A percentile compares a stretch with the other conserved stretches of the same genome.
phyloP scores from a whole-genome alignment of 2,888 invertebrate species.

The Aradus depressus region DNA sequence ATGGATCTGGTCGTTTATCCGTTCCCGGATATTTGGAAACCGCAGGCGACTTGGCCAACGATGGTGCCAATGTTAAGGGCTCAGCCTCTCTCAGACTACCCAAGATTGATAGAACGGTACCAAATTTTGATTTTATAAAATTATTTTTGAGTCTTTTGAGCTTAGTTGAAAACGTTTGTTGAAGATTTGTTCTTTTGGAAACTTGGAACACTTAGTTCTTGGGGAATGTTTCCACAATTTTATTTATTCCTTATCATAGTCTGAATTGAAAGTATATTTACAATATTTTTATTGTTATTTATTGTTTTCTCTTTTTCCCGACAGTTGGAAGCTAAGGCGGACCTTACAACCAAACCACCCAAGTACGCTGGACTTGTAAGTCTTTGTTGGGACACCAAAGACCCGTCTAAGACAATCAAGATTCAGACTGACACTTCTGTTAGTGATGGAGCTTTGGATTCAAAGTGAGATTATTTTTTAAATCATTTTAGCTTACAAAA shows the following conservation, averaged over 20 bases:
- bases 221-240: too few species aligned
- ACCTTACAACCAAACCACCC: conserved; percentile 49
- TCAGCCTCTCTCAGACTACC: conserved; percentile 48
- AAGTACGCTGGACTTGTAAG: conserved; percentile 51
- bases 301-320: conserved; percentile 8
- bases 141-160: too few species aligned
- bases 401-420: conserved; percentile 54
- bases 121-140: neutral
- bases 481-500: conserved; percentile 4
- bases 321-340: conserved; percentile 40
- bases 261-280: too few species aligned
- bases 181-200: neutral
- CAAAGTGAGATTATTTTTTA: conserved; percentile 44
- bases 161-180: neutral
- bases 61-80: conserved; percentile 53
- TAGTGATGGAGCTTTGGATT: conserved; percentile 44
- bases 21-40: conserved; percentile 50
- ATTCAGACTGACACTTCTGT: conserved; percentile 50
- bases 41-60: conserved; percentile 51
- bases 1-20: conserved; percentile 45
- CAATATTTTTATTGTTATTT: neutral
- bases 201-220: too few species aligned
- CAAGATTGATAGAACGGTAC: conserved; percentile 30
- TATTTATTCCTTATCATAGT: too few species aligned
- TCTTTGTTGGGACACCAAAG: conserved; percentile 55